Percentiles rank a stretch among this genome's conserved stretches.
These are phyloP conservation scores for Nannoperca obscura DNA, from an alignment of 2,797 vertebrate genomes.

Conservation along the genomic window DNA sequence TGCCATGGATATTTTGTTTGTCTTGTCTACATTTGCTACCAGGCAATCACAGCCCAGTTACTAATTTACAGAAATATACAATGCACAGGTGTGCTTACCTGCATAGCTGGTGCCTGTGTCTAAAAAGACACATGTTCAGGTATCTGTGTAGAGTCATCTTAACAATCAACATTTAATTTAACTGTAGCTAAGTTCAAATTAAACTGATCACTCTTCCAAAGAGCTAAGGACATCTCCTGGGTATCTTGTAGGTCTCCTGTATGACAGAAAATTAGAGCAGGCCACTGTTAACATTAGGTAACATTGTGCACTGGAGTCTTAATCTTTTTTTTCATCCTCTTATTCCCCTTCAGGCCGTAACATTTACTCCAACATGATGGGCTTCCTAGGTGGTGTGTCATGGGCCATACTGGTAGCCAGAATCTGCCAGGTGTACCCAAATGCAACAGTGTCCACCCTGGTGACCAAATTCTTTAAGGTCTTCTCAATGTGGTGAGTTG, in stretches of 20 bases:
- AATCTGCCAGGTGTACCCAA: constrained; percentile 94
- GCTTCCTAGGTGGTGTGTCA: constrained; percentile 93
- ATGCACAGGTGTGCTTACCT: neutral
- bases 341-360: constrained; percentile 87
- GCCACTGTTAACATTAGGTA: neutral
- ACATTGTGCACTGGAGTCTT: neutral
- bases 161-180: neutral
- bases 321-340: neutral
- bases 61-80: neutral
- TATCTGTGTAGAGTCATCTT: constrained; percentile 1
- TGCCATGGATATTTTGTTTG: constrained; percentile 48
- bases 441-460: constrained; percentile 92
- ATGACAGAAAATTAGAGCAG: constrained; percentile 4
- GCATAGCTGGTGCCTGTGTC: neutral
- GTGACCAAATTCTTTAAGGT: constrained; percentile 95
- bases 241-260: neutral
- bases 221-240: constrained; percentile 8
- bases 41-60: constrained; percentile 11
- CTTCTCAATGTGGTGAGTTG: constrained; percentile 93
- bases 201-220: neutral
- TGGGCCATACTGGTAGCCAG: constrained; percentile 95
- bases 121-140: neutral
- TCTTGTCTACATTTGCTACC: constrained; percentile 32
- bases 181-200: neutral
- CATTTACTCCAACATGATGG: constrained; percentile 95